Evolutionary conservation across 92 coral and sea anemone species (phyloP).

Genomic region (Siderastrea radians): DNA sequence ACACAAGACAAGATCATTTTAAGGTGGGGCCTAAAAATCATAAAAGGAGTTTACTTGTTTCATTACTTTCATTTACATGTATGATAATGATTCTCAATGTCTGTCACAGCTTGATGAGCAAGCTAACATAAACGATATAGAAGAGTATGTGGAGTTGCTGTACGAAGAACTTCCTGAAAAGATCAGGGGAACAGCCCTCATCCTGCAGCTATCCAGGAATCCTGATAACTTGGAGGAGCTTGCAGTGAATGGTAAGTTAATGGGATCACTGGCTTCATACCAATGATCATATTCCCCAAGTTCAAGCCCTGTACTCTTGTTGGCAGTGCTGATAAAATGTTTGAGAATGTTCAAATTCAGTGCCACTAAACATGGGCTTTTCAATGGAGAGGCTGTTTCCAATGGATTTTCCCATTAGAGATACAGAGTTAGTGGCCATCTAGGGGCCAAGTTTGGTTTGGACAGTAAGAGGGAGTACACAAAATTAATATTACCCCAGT

Average conservation of each 20-base stretch:
- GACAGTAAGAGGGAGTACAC: too few relatives aligned
- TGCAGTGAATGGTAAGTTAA: slow-evolving; percentile 87
- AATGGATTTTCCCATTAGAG: too few relatives aligned
- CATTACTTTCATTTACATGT: background rate
- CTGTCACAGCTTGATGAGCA: slow-evolving; percentile 88
- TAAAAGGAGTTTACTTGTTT: background rate
- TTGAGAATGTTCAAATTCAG: too few relatives aligned
- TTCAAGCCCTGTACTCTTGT: too few relatives aligned
- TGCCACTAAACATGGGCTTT: too few relatives aligned
- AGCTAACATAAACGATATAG: slow-evolving; percentile 95
- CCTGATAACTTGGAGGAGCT: slow-evolving; percentile 98
- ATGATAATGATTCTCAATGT: background rate
- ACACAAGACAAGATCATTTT: too few relatives aligned
- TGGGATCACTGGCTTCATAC: background rate
- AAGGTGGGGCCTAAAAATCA: too few relatives aligned
- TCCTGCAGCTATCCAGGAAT: slow-evolving; percentile 92
- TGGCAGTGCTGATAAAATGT: too few relatives aligned
- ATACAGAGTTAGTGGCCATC: too few relatives aligned
- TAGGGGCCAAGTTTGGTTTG: too few relatives aligned
- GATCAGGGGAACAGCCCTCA: slow-evolving; percentile 94
- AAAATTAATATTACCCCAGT: too few relatives aligned
- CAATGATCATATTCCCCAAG: background rate
- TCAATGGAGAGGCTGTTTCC: too few relatives aligned
- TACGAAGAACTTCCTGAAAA: slow-evolving; percentile 98
- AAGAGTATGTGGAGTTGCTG: slow-evolving; percentile 95